Conservation (phyloP, 1,140 invertebrate genomes). For the Ips typographus region DNA sequence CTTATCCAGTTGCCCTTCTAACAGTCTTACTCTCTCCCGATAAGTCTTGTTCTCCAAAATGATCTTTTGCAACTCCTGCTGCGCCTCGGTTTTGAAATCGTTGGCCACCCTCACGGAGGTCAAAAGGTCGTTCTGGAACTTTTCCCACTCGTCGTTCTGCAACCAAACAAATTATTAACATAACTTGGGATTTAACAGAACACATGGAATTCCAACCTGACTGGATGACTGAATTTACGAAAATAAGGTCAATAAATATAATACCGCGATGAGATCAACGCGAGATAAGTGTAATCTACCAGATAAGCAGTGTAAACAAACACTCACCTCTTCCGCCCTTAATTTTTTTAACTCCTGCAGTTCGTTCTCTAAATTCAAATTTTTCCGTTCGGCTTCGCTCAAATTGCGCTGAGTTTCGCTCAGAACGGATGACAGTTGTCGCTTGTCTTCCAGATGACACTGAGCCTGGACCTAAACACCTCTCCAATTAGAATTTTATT, state of each 20-base stretch:
- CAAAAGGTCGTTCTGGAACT: slow-evolving; percentile 89
- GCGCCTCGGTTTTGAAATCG: slow-evolving; percentile 89
- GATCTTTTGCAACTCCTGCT: slow-evolving; percentile 78
- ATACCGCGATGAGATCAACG: too few relatives aligned
- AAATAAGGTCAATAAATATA: too few relatives aligned
- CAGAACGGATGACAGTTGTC: slow-evolving; percentile 65
- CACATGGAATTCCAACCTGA: background rate
- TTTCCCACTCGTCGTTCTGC: slow-evolving; percentile 85
- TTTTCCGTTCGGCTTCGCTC: slow-evolving; percentile 59
- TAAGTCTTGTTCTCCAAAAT: slow-evolving; percentile 79
- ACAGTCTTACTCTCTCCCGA: slow-evolving; percentile 71
- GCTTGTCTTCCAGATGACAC: slow-evolving; percentile 75
- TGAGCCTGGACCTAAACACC: slow-evolving; percentile 59
- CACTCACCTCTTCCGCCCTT: slow-evolving; percentile 58
- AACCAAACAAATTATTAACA: slow-evolving; percentile 23
- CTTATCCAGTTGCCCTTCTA: slow-evolving; percentile 81
- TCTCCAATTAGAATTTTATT: slow-evolving; percentile 3
- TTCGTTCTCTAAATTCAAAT: slow-evolving; percentile 59
- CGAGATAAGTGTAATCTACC: background rate
- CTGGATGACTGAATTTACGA: background rate
- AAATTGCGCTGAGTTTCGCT: slow-evolving; percentile 68
- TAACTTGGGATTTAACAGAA: slow-evolving; percentile 28
- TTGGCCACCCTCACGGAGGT: slow-evolving; percentile 93
- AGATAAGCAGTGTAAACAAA: background rate
- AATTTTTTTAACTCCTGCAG: slow-evolving; percentile 62